Base-by-base conservation (phyloP, 2,113 vertebrate genomes). In the Octodon degus region DNA sequence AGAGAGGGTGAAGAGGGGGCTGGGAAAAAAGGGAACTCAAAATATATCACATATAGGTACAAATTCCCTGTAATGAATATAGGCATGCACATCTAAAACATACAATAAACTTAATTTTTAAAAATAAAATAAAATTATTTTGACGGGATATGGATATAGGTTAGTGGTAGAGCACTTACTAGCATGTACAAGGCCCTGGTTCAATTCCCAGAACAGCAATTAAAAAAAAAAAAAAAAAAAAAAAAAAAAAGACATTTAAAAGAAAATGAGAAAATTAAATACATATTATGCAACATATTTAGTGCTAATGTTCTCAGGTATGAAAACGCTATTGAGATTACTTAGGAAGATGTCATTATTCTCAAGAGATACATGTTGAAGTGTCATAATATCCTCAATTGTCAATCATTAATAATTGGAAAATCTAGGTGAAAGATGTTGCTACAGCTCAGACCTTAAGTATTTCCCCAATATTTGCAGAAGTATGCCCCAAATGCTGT, bases 301-400 rank as follows among this genome's bases (percentile, higher is more conserved):
- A 92, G 37, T 88, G 86, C 19, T 92, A 22, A 62, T 85, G 90
- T 77, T 77, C 82, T 82, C 40, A 67, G 62, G 27, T 86, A 9
- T 67, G 53, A 95, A 43, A 14, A 9, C 60, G n/a, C 13, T 58
- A 55, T 81, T 70, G 19, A 62, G 62, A 53, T 86, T 72, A 40
- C 62, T 6, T 10, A 63, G 60, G 32, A 47, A 20, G 90, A 94
- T 27, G 58, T 76, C 53, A 67, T 58, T 84, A n/a, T 76, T 86
- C 67, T 91, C 67, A 47, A 93, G 80, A 86, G 65, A 86, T 55
- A 47, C n/a, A 63, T 11, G 1, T 62, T 67, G 9, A 43, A 63
- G 25, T 55, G 25, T 67, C 72, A 86, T 22, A 84, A 20, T 86
- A 62, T 67, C 13, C 43, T 86, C 50, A 93, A 86, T 47, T 80